Conservation (phyloP, 2,797 vertebrate genomes). For the Pteropus rufus region DNA sequence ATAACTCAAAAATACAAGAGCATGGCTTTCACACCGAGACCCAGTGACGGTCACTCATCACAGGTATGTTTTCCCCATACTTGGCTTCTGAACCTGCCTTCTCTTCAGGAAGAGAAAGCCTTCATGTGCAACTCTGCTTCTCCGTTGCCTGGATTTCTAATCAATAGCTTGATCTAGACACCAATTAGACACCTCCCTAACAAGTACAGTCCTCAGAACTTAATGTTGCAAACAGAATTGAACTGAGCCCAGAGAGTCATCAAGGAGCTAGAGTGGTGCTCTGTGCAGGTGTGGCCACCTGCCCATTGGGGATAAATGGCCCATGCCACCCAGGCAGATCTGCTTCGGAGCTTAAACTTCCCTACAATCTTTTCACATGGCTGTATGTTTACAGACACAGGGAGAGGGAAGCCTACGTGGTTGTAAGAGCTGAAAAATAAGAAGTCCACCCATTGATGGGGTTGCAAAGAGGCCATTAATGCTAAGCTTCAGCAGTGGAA, state of each 20-base stretch:
- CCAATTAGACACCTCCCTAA: background rate
- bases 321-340: background rate
- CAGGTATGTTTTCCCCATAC: background rate
- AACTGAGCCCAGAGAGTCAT: background rate
- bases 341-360: background rate
- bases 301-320: accelerated
- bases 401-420: background rate
- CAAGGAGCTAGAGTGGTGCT: too few species aligned
- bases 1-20: background rate
- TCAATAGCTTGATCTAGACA: background rate
- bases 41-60: background rate
- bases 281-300: background rate
- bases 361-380: background rate
- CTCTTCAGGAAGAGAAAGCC: background rate
- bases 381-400: background rate
- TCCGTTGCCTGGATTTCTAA: background rate
- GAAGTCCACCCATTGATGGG: slow-evolving; percentile 37
- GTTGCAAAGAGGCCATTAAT: slow-evolving; percentile 71
- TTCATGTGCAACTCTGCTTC: background rate
- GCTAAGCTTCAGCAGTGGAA: slow-evolving; percentile 79
- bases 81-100: background rate
- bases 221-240: background rate
- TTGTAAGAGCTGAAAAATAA: background rate
- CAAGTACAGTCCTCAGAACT: background rate
- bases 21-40: background rate